Base-by-base conservation (phyloP, 2,888 invertebrate species). In the Eurytoma californica region DNA sequence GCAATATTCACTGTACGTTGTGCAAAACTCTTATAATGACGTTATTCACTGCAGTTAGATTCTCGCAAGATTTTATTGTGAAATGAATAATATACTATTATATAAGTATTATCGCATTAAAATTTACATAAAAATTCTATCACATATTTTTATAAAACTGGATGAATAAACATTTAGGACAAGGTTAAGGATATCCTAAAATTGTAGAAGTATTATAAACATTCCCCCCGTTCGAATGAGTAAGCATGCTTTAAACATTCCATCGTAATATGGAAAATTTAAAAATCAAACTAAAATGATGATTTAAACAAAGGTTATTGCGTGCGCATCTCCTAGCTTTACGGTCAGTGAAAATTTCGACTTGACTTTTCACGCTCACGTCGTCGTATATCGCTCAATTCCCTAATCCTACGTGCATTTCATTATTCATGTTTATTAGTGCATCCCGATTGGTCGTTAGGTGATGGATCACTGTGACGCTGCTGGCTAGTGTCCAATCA, bases 401-500 rank as follows among this genome's bases (percentile, higher is more conserved):
- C 28, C 49, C 65, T 77, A 65, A 77, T 69, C 65, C 76, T 47
- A 49, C 80, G 47, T 79, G 83, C 82, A 84, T 85, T 86, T 84
- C 83, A 85, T 85, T 85, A 86, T 85, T 82, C 83, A 79, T 83
- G 84, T 85, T 85, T 85, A 86, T 86, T 85, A 85, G 85, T 78
- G 83, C 82, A 72, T 82, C 67, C 80, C 77, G 81, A 83, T 84
- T 83, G 84, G 83, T 79, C 83, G 83, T 84, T 84, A 83, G 80
- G 83, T 87, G 86, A 87, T 87, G 82, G 86, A 87, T 87, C 85
- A 82, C 80, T 69, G 77, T 83, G 80, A 84, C 83, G 84, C 83
- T 84, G 83, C 82, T 79, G 80, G 70, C 77, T 79, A 72, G 82
- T 82, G 84, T 82, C 83, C 85, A 85, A 87, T 87, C 87, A 86